Evolutionary conservation across 2,888 invertebrate species (phyloP), one percentile per base, ranked within the genome.

Genomic region (Lithosia quadra): DNA sequence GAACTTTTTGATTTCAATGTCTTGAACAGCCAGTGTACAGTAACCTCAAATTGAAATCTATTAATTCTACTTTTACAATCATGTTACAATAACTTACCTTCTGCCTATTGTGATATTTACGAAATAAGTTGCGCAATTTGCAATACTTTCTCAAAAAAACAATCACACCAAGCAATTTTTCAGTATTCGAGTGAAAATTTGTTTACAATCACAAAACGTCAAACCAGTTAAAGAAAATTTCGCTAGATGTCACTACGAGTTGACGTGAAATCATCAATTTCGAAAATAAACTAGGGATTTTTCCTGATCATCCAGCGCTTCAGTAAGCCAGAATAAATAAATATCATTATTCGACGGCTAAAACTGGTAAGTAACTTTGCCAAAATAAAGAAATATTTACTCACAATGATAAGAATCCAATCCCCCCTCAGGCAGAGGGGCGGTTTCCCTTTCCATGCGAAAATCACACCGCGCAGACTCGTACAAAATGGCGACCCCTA

Each of bases 401-500:
- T 84, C 75, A 88, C 86, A 79, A 80, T 78, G 79, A 81, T 83
- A 80, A 82, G 85, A 87, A 84, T 86, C 81, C 84, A 79, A 84
- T 89, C 92, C 94, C 94, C 94, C 94, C 94, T 88, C 93, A 82
- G 86, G 81, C 85, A 84, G 92, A 93, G 93, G 93, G 94, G 93
- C 81, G 85, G 90, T 93, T 94, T 92, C 94, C 94, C 92, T 93
- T 94, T 92, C 94, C 93, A 90, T 90, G 82, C 83, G 89, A 92
- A 93, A 93, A 90, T 83, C 90, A 82, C 86, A 95, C 88, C 96
- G 96, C 96, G 96, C 96, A 96, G 96, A 95, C 96, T 96, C 96
- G 94, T 91, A 95, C 95, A 96, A 96, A 95, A 96, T 96, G 96
- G 96, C 96, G 95, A 92, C 91, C 90, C 91, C 89, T 89, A 93